These are phyloP conservation scores for Ips nitidus DNA, from an alignment of 1,140 invertebrate species.

Conservation along the genomic window DNA sequence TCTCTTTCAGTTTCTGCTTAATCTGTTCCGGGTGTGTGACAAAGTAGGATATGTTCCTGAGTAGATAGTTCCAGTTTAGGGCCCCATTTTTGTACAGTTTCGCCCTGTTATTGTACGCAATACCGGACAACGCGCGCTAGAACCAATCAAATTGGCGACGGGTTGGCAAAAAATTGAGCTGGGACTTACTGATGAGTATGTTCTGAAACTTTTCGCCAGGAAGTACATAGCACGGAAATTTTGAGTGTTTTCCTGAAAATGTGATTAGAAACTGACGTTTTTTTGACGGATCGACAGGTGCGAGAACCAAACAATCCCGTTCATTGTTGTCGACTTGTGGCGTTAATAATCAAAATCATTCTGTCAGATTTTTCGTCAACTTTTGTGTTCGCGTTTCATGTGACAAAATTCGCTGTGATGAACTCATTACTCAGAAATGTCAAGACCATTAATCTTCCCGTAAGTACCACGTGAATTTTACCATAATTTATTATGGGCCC, in stretches of 20 bases:
- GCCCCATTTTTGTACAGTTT: slow-evolving; percentile 16
- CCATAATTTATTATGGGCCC: no score
- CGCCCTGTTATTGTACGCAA: neutral
- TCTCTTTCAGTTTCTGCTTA: slow-evolving; percentile 29
- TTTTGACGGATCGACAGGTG: no score
- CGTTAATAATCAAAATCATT: slow-evolving; percentile 28
- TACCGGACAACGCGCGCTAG: slow-evolving; percentile 2
- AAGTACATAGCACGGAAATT: slow-evolving; percentile 37
- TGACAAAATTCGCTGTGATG: slow-evolving; percentile 40
- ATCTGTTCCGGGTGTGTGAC: slow-evolving; percentile 33
- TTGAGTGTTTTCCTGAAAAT: slow-evolving; percentile 21
- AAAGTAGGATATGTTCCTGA: slow-evolving; percentile 22
- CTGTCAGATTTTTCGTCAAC: slow-evolving; percentile 38
- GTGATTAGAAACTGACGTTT: neutral
- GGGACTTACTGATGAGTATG: slow-evolving; percentile 31
- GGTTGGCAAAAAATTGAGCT: no score
- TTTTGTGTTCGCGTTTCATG: slow-evolving; percentile 34
- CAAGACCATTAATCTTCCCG: slow-evolving; percentile 26
- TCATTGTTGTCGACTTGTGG: slow-evolving; percentile 14
- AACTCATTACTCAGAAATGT: slow-evolving; percentile 39
- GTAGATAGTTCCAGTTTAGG: slow-evolving; percentile 16
- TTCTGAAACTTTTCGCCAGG: slow-evolving; percentile 25
- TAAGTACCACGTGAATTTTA: slow-evolving; percentile 16
- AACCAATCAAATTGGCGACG: slow-evolving; percentile 2
- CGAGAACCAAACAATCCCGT: no score